Conservation (phyloP, 2,113 vertebrate species). For the Sialia sialis region DNA sequence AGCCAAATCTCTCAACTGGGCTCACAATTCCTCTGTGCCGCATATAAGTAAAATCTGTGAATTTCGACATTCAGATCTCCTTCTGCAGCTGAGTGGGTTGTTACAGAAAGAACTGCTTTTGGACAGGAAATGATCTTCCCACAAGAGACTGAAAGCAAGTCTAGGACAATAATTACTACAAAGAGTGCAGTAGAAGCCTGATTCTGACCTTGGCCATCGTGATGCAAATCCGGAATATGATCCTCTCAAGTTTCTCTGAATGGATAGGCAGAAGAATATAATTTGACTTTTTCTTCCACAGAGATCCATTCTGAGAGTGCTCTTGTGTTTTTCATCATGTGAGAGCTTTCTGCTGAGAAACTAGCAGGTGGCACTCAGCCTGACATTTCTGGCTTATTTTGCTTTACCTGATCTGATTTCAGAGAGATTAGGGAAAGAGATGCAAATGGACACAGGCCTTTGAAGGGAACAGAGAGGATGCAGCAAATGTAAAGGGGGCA, state of each 20-base stretch:
- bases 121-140: neutral
- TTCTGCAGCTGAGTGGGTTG: neutral
- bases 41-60: neutral
- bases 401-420: neutral
- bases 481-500: neutral
- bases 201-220: neutral
- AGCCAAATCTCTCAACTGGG: neutral
- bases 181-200: neutral
- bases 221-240: neutral
- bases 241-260: neutral
- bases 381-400: neutral
- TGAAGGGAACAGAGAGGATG: neutral
- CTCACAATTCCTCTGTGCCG: neutral
- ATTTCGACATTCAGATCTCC: neutral
- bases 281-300: neutral
- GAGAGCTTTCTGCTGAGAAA: neutral
- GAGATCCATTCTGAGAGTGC: neutral
- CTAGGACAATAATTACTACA: neutral
- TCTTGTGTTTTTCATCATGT: neutral
- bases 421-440: neutral
- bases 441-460: neutral
- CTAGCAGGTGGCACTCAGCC: neutral
- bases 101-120: neutral
- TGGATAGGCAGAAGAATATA: neutral
- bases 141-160: neutral